These are phyloP conservation scores for Gymnothorax reevesii DNA, from an alignment of 2,797 vertebrate species.

Conservation along the genomic window DNA sequence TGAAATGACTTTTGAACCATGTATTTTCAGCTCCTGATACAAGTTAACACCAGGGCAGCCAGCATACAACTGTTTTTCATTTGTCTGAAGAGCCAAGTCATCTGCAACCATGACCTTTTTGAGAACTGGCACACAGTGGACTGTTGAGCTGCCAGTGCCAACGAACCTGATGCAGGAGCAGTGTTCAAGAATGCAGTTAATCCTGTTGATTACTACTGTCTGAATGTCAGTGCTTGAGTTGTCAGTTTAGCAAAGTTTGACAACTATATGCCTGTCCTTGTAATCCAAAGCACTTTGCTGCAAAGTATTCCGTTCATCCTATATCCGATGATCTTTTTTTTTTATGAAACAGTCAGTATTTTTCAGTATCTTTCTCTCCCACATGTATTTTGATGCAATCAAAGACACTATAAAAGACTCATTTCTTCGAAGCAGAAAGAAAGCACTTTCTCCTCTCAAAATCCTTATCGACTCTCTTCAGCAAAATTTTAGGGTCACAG, in stretches of 20 bases:
- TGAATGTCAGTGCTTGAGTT: neutral
- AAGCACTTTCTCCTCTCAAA: neutral
- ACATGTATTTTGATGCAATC: neutral
- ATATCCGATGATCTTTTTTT: neutral
- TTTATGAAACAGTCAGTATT: neutral
- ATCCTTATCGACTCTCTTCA: neutral
- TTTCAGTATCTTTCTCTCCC: neutral
- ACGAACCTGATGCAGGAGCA: too few species aligned
- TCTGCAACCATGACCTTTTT: neutral
- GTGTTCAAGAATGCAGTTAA: too few species aligned
- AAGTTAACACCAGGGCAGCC: neutral
- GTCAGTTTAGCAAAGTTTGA: neutral
- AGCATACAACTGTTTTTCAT: neutral
- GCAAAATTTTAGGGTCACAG: neutral
- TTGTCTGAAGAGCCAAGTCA: neutral
- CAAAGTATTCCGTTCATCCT: neutral
- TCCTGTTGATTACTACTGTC: neutral
- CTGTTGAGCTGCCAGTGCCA: neutral
- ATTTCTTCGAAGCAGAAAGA: neutral
- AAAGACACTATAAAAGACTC: neutral
- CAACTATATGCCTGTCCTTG: neutral
- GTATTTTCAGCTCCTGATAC: neutral
- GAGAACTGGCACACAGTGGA: neutral
- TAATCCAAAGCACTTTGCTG: neutral
- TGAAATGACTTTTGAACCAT: neutral